Evolutionary conservation across 2,113 vertebrate genomes (phyloP).

Genomic region (Oceanites oceanicus): DNA sequence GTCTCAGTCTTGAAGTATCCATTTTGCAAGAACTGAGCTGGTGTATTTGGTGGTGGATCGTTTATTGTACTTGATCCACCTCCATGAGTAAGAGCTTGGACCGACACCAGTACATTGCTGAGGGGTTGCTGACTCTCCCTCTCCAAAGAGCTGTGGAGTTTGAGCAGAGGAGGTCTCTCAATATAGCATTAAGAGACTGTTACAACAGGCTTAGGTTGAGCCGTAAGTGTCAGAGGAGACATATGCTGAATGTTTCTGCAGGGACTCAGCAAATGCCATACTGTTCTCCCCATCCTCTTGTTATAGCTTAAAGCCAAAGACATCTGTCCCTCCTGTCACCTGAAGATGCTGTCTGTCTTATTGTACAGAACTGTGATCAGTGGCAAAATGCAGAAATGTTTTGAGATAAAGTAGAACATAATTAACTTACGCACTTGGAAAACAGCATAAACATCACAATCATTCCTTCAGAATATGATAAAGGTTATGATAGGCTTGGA

Average conservation of each 20-base stretch:
- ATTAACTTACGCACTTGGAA: neutral
- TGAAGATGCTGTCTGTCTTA: neutral
- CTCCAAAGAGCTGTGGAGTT: neutral
- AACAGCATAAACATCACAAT: neutral
- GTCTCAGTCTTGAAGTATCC: neutral
- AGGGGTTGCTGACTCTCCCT: neutral
- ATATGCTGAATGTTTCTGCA: neutral
- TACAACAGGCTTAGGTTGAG: neutral
- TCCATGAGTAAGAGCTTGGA: neutral
- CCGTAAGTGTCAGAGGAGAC: neutral
- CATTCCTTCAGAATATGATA: neutral
- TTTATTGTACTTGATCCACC: neutral
- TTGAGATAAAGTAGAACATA: neutral
- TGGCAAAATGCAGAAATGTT: neutral
- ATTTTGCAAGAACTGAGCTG: neutral
- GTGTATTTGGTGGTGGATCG: neutral
- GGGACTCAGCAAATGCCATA: neutral
- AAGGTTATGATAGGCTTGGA: neutral
- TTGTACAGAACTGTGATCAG: neutral
- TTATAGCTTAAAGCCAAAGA: neutral
- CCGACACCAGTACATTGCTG: neutral
- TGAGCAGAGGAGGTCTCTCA: neutral
- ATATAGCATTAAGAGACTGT: fast-evolving
- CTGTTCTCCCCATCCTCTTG: neutral
- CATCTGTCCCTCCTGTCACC: neutral